Evolutionary conservation across 2,888 invertebrate species (phyloP).

Genomic region (Volucella bombylans): DNA sequence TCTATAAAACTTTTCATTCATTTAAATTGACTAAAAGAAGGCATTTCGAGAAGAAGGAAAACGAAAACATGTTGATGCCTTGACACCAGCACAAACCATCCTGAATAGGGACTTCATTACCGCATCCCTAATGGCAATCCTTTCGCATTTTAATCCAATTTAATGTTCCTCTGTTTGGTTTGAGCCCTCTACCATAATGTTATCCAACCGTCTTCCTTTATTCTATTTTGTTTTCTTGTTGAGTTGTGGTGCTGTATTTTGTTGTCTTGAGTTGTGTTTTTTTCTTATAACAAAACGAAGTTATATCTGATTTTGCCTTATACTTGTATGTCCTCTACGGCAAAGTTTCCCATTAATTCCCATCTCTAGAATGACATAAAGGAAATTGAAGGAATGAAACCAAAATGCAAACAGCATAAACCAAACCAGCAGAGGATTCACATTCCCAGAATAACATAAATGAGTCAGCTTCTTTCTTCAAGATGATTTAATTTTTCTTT

Average conservation of each 20-base stretch:
- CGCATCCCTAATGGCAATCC: constrained; percentile 51
- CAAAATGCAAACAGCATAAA: constrained; percentile 21
- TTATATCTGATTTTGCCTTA: constrained; percentile 39
- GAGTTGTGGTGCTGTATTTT: background rate
- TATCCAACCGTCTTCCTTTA: no score
- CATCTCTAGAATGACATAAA: background rate
- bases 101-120: constrained; percentile 50
- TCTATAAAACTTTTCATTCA: no score
- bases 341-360: constrained; percentile 14
- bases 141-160: constrained; percentile 66
- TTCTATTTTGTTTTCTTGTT: no score
- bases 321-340: background rate
- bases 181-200: background rate
- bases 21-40: no score
- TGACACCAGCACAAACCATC: constrained; percentile 12
- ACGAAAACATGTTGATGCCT: constrained; percentile 6
- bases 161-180: constrained; percentile 41
- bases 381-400: constrained; percentile 50
- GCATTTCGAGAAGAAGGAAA: background rate
- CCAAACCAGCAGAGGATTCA: constrained; percentile 7
- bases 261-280: constrained; percentile 12
- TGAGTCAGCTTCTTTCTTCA: constrained; percentile 28
- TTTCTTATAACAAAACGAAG: constrained; percentile 24
- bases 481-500: constrained; percentile 47
- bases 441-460: background rate